Base-by-base conservation (phyloP, 2,113 vertebrate species). In the Glaucomys volans region DNA sequence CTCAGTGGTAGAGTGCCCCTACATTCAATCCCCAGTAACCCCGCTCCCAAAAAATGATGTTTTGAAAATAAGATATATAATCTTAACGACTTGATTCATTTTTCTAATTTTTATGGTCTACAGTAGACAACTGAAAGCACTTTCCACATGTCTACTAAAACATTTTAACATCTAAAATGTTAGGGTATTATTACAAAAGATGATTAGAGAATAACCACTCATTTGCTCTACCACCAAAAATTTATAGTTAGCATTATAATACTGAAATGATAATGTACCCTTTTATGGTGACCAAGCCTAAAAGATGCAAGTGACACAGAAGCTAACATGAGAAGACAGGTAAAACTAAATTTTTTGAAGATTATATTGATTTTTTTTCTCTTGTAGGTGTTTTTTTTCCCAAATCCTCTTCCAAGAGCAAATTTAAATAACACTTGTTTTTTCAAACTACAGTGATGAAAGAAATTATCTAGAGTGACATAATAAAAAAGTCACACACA, bases 331-430 rank as follows among this genome's bases (percentile, higher is more conserved):
- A 30, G 28, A 91, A 81, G 20, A 87, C 88, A 94, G 44, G 40
- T n/a, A 75, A 64, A 92, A 90, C 87, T 5, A 76, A 62, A n/a
- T 54, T 67, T 82, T 85, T 83, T 59, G 52, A 40, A 26, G 59
- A 88, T 57, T 42, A 17, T 88, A 86, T 64, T 50, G 85, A 24
- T 82, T 95, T 93, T 95, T 93, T 77, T 91, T 50, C 75, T 91
- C 80, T 90, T 26, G 30, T n/a, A 69, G 52, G 37, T 62, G 88
- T 77, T 76, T 54, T 9, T 50, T 50, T 11, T 11, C 35, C 81
- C 47, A 88, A 89, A 91, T 95, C 79, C 40, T 57, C 37, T 91
- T 90, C 4, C 47, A 89, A 86, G 20, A 20, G 10, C 28, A 93
- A 95, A 85, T 94, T 76, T 82, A 94, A 93, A n/a, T 10, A 66